phyloP scores from a whole-genome alignment of 2,888 invertebrate genomes.

The Apamea monoglypha region DNA sequence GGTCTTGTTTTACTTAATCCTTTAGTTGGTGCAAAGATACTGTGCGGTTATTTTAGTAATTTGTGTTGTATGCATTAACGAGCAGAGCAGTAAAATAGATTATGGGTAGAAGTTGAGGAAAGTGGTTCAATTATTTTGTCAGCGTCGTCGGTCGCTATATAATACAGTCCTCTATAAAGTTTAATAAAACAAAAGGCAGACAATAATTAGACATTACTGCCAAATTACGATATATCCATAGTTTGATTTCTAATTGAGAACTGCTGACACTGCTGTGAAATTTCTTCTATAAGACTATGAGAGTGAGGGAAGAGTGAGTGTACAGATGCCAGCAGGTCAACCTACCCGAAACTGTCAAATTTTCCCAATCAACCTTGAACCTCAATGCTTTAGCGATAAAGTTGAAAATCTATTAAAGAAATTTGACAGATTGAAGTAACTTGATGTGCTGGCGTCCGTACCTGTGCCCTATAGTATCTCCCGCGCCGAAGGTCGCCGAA shows the following conservation, averaged over 20 bases:
- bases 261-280: not conserved
- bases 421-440: no score
- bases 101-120: not conserved
- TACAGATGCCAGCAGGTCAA: no score
- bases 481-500: no score
- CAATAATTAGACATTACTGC: not conserved
- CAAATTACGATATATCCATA: not conserved
- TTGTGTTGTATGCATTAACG: not conserved
- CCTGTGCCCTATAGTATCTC: no score
- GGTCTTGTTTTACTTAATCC: not conserved
- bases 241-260: not conserved
- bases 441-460: no score
- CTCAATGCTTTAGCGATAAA: no score
- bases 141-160: not conserved
- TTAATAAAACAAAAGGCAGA: not conserved
- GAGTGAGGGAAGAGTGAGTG: no score
- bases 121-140: not conserved
- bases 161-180: not conserved
- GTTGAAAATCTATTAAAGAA: no score
- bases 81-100: not conserved
- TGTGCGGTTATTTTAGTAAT: not conserved
- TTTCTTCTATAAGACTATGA: not conserved
- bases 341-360: no score
- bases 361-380: no score
- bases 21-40: not conserved